Percentiles rank a stretch among this genome's conserved stretches.
phyloP scores from a whole-genome alignment of 1,140 invertebrate genomes.

The Aplysia californica region DNA sequence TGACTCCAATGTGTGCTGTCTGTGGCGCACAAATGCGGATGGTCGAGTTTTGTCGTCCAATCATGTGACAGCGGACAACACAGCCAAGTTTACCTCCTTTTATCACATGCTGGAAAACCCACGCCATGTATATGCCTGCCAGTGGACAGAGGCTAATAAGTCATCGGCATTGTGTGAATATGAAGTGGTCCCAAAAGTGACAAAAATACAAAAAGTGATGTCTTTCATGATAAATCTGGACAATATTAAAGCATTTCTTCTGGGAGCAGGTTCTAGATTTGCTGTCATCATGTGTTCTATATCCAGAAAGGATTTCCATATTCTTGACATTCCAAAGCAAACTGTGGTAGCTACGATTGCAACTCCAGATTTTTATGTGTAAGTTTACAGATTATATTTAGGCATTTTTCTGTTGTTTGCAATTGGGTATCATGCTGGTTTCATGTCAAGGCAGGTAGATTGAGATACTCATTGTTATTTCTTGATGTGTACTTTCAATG shows the following conservation, averaged over 20 bases:
- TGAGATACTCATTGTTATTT: too few species aligned
- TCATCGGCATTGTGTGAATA: conserved; percentile 2
- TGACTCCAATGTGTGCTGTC: neutral
- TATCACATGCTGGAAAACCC: conserved; percentile 2
- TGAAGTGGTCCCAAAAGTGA: too few species aligned
- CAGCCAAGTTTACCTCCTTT: conserved; percentile 16
- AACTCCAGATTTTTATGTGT: conserved; percentile 24
- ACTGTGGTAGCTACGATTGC: conserved; percentile 1
- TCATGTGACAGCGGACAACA: neutral
- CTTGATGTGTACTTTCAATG: too few species aligned
- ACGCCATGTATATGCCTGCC: neutral
- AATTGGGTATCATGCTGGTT: too few species aligned
- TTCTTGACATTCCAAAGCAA: conserved; percentile 10
- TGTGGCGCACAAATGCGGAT: neutral
- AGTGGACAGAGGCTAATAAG: conserved; percentile 6
- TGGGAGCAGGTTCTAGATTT: conserved; percentile 20
- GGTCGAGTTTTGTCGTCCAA: neutral
- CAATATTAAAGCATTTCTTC: conserved; percentile 12
- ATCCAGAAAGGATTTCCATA: conserved; percentile 21
- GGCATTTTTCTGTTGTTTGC: neutral
- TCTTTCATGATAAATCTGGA: too few species aligned
- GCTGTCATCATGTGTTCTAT: conserved; percentile 27
- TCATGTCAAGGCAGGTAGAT: too few species aligned
- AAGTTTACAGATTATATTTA: conserved; percentile 15
- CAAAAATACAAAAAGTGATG: too few species aligned